Evolutionary conservation across 30 jellyfish, hydroid and myxozoan genomes (phyloP).

Genomic region (Chironex yamaguchii): DNA sequence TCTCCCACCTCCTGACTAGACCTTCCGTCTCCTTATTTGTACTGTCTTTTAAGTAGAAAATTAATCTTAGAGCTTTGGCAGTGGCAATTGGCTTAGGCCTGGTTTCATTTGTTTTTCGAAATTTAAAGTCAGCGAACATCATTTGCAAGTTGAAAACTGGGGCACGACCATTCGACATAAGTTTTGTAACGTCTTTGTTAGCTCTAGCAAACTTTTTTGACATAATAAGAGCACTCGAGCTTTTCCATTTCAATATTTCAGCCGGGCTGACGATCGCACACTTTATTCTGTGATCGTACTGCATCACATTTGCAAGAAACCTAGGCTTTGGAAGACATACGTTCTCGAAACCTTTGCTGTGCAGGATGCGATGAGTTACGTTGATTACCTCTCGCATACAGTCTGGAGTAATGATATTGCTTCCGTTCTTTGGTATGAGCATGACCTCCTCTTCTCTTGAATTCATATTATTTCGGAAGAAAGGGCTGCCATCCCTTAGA

Average conservation of each 20-base stretch:
- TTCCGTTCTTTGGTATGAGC: conserved; percentile 53
- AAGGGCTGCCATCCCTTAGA: conserved; percentile 26
- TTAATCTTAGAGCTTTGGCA: conserved; percentile 59
- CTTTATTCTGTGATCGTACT: not conserved
- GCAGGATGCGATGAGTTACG: conserved; percentile 5
- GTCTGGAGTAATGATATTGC: conserved; percentile 11
- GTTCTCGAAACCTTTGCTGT: conserved; percentile 33
- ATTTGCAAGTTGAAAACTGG: conserved; percentile 41
- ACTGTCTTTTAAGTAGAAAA: conserved; percentile 37
- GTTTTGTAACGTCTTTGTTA: not conserved
- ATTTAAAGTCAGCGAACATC: not conserved
- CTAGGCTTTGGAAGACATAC: conserved; percentile 47
- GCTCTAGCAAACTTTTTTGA: conserved; percentile 29
- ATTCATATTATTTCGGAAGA: conserved; percentile 41
- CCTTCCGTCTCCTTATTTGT: not conserved
- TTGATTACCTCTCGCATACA: conserved; percentile 35
- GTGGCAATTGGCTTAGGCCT: not conserved
- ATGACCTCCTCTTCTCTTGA: conserved; percentile 58
- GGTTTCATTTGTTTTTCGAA: no score
- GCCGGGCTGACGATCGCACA: conserved; percentile 59
- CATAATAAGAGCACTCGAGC: not conserved
- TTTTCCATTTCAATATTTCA: conserved; percentile 38
- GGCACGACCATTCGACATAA: conserved; percentile 79
- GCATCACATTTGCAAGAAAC: not conserved
- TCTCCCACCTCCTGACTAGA: conserved; percentile 50